A percentile compares a stretch with the other conserved stretches of the same genome.
Conservation (phyloP, 2,888 invertebrate species). For the Thelaira solivaga region DNA sequence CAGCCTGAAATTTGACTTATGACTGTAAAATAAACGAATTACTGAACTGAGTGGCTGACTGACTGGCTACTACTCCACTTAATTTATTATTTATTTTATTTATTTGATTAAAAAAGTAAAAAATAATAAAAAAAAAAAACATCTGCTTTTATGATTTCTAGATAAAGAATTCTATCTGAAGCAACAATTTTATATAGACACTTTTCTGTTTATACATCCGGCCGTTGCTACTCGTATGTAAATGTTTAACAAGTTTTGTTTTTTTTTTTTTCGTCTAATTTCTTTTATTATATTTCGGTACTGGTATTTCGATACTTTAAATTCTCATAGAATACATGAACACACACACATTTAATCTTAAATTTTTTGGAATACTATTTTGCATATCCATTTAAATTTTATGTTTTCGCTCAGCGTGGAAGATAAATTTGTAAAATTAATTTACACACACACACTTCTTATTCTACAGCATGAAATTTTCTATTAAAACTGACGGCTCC, state of each 20-base stretch:
- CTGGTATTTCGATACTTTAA: not conserved
- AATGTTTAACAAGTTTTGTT: not conserved
- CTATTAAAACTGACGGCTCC: too few species aligned
- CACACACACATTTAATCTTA: too few species aligned
- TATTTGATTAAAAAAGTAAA: slow-evolving; percentile 36
- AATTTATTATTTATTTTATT: slow-evolving; percentile 47
- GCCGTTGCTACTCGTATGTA: not conserved
- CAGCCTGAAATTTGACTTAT: slow-evolving; percentile 49
- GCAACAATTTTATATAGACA: not conserved
- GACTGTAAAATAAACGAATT: slow-evolving; percentile 32
- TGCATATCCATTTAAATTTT: too few species aligned
- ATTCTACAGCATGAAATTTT: too few species aligned
- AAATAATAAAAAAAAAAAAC: too few species aligned
- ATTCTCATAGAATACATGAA: too few species aligned
- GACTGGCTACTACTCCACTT: slow-evolving; percentile 14
- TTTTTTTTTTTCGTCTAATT: too few species aligned
- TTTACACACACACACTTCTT: too few species aligned
- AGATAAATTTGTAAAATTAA: too few species aligned
- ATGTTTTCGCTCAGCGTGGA: too few species aligned
- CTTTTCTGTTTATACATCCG: not conserved
- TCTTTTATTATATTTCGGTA: not conserved
- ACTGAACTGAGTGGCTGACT: slow-evolving; percentile 8
- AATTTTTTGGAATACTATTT: too few species aligned
- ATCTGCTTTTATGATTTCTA: slow-evolving; percentile 38
- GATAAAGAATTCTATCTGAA: slow-evolving; percentile 20